These are phyloP conservation scores for Aphelinus certus DNA, from an alignment of 1,140 invertebrate species.

Conservation along the genomic window DNA sequence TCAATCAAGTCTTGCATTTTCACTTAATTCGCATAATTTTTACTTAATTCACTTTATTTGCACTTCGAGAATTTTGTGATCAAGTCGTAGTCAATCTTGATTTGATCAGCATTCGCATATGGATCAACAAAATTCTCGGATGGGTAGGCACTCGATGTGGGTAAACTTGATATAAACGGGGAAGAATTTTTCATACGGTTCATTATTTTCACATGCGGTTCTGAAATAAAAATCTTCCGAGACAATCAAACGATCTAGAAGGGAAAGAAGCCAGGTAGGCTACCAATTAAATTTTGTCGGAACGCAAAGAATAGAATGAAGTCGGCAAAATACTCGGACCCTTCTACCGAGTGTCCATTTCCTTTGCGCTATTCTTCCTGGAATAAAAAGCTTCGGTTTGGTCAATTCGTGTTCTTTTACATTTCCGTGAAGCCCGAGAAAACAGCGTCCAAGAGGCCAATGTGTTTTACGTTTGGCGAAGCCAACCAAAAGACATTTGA, in stretches of 20 bases:
- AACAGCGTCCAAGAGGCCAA: constrained; percentile 41
- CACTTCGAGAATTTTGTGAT: too few relatives aligned
- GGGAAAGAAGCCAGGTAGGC: constrained; percentile 9
- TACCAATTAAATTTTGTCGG: constrained; percentile 18
- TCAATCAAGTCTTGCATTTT: background rate
- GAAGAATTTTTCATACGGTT: too few relatives aligned
- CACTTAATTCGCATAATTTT: too few relatives aligned
- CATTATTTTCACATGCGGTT: too few relatives aligned
- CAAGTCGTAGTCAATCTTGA: too few relatives aligned
- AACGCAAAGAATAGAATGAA: constrained; percentile 23
- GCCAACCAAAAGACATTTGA: constrained; percentile 43
- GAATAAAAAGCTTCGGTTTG: constrained; percentile 18
- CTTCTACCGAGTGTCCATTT: constrained; percentile 23
- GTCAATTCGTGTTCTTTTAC: constrained; percentile 24
- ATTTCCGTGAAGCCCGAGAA: constrained; percentile 41
- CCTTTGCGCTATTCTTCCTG: constrained; percentile 1
- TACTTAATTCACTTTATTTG: too few relatives aligned
- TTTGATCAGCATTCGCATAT: too few relatives aligned
- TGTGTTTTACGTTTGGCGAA: constrained; percentile 59
- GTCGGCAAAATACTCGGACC: constrained; percentile 20
- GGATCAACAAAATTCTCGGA: too few relatives aligned
- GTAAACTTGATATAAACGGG: too few relatives aligned
- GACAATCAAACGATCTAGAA: too few relatives aligned
- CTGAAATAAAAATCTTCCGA: too few relatives aligned
- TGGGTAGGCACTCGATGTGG: too few relatives aligned